Evolutionary conservation across 2,113 vertebrate genomes (phyloP), one percentile per base, ranked within the genome.

Genomic region (Bagarius yarrelli): DNA sequence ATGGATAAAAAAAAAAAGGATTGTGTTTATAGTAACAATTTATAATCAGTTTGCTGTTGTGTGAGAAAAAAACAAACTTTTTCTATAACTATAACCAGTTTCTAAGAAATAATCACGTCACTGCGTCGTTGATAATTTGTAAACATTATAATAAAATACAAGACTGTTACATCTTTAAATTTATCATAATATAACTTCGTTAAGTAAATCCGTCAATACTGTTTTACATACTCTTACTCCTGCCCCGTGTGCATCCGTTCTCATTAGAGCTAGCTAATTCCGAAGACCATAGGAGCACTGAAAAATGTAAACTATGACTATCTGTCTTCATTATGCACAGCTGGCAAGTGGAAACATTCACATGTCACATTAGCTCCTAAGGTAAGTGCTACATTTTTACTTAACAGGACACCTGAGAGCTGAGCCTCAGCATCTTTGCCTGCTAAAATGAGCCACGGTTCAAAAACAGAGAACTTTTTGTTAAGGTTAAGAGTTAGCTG

Each of bases 321-420:
- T 86, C 63, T 71, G 81, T 88, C 83, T 84, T 87, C 81, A 85
- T 88, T 88, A 87, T 60, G 61, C 67, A 23, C 23, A 30, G 74
- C 73, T 81, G 75, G 61, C 76, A 76, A 53, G 76, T 80, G 70
- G 73, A 85, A 82, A 78, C 73, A 85, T 79, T 78, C 30, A 18
- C 56, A 61, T 40, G n/a, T 73, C 71, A 60, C 74, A 83, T 73
- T 79, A 53, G 36, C 82, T 72, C 76, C 69, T 23, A 27, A 70
- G 63, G 56, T 76, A 44, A 21, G 60, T 40, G 56, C 56, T 30
- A 76, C 32, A 14, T 56, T 63, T 73, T 75, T 73, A 84, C 32
- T 59, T 70, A 73, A 83, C 55, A 81, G 44, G 79, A 76, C 70
- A 60, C 44, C 61, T 55, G 69, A 79, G 85, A 47, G 50, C 70